Evolutionary conservation across 1,140 invertebrate genomes (phyloP).

Genomic region (Thaumatotibia leucotreta): DNA sequence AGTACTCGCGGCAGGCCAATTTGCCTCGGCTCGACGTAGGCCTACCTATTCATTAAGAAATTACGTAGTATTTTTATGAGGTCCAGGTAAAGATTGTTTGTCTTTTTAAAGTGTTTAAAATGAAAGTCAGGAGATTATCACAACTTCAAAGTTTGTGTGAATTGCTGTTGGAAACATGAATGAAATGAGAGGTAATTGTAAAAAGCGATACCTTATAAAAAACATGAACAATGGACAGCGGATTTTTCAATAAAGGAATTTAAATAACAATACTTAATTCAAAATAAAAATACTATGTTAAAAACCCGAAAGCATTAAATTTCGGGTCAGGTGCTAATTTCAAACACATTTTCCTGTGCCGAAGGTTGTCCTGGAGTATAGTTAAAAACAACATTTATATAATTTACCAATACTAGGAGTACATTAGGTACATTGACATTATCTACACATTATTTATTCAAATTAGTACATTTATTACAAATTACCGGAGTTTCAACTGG

Average conservation of each 20-base stretch:
- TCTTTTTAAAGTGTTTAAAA: slow-evolving; percentile 20
- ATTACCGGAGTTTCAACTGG: too few relatives aligned
- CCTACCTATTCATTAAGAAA: slow-evolving; percentile 43
- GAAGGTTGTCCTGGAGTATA: too few relatives aligned
- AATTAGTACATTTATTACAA: too few relatives aligned
- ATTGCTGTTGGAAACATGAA: neutral
- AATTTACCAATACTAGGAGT: too few relatives aligned
- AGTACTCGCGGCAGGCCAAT: slow-evolving; percentile 24
- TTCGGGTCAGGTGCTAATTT: too few relatives aligned
- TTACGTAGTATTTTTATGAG: slow-evolving; percentile 28
- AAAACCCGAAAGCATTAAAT: too few relatives aligned
- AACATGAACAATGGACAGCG: neutral
- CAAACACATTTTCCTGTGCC: too few relatives aligned
- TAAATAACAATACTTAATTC: too few relatives aligned
- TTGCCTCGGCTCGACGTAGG: slow-evolving; percentile 13
- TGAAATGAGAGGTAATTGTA: neutral
- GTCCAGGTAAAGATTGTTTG: slow-evolving; percentile 34
- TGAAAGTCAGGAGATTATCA: slow-evolving; percentile 19
- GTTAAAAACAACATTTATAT: too few relatives aligned
- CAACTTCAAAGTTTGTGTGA: neutral
- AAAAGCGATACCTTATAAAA: neutral
- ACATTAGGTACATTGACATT: too few relatives aligned
- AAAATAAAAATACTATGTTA: too few relatives aligned
- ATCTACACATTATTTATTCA: too few relatives aligned
- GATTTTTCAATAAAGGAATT: neutral